Conservation (phyloP, 1,140 invertebrate genomes). For the Anoplolepis gracilipes region DNA sequence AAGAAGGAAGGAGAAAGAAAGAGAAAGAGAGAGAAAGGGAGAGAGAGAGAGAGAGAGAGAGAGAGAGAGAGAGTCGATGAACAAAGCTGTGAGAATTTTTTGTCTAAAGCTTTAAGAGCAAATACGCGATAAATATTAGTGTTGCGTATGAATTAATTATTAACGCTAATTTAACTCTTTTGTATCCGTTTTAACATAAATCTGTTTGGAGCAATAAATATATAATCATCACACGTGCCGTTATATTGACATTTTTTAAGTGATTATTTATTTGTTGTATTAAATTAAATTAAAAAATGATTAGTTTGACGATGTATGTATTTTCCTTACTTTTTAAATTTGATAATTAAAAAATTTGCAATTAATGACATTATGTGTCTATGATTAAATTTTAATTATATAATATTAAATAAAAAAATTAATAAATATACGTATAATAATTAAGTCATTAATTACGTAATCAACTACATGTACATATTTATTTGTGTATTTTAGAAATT, state of each 20-base stretch:
- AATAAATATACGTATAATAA: neutral
- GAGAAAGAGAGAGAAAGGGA: neutral
- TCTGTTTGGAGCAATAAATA: neutral
- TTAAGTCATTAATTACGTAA: neutral
- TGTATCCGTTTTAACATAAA: neutral
- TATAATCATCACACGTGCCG: neutral
- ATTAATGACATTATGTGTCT: neutral
- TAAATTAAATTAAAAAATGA: neutral
- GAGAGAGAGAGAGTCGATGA: neutral
- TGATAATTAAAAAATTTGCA: neutral
- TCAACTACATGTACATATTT: no score
- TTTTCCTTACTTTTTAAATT: neutral
- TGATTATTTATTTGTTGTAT: slow-evolving; percentile 3
- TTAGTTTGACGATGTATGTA: neutral
- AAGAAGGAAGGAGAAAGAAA: neutral
- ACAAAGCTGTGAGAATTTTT: slow-evolving; percentile 19
- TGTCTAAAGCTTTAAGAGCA: neutral
- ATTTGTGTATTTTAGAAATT: no score
- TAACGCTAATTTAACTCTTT: slow-evolving; percentile 15
- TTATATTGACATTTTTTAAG: neutral
- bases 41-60: neutral
- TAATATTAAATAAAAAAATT: no score
- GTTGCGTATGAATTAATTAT: slow-evolving; percentile 34
- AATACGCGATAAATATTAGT: neutral
- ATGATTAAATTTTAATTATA: neutral